phyloP scores from a whole-genome alignment of 2,113 vertebrate genomes.

The Donacobius atricapilla region DNA sequence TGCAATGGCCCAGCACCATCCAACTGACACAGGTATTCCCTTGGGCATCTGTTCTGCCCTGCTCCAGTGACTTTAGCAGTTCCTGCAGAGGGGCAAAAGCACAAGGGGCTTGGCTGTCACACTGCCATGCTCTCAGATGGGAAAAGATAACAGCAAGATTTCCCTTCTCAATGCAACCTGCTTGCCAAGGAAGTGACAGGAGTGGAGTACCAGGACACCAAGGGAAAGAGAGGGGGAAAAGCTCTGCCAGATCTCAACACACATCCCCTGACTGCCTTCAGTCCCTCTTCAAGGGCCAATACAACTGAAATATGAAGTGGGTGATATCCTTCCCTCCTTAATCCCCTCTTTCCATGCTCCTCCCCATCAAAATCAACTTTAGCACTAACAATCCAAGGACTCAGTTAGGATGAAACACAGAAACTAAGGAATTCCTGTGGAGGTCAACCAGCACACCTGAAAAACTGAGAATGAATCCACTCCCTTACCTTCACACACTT shows the following conservation, averaged over 20 bases:
- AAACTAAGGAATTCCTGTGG: not conserved
- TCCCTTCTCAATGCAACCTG: not conserved
- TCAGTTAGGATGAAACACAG: not conserved
- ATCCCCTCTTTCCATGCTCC: not conserved
- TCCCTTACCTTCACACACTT: constrained; percentile 88
- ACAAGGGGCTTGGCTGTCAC: not conserved
- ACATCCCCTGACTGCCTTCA: not conserved
- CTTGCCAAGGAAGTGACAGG: not conserved
- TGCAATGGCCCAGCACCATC: not conserved
- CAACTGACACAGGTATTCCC: not conserved
- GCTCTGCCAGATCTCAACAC: not conserved
- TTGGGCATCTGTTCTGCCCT: not conserved
- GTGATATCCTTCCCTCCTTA: not conserved
- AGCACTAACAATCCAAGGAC: not conserved
- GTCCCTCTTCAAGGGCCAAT: not conserved
- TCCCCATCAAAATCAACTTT: not conserved
- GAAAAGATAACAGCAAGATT: not conserved
- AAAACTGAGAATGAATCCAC: not conserved
- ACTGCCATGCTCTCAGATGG: not conserved
- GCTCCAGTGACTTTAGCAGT: not conserved
- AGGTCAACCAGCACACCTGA: not conserved
- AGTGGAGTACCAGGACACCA: not conserved
- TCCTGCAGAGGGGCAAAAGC: not conserved
- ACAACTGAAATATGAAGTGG: not conserved
- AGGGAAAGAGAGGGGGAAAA: not conserved